phyloP scores from a whole-genome alignment of 2,888 invertebrate genomes.

The Malachius bipustulatus region DNA sequence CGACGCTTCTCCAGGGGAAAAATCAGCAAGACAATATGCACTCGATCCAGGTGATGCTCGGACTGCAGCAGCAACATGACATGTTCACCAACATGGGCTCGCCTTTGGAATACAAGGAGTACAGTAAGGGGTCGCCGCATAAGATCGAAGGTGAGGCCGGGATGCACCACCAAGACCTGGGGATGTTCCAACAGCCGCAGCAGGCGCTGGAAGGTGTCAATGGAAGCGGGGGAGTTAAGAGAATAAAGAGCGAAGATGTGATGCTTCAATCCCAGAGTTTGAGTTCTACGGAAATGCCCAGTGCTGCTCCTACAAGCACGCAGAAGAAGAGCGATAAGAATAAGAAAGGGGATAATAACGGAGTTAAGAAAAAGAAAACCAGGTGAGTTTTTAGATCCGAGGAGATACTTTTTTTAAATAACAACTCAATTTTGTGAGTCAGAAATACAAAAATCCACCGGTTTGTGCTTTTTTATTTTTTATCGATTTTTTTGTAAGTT shows the following conservation, averaged over 20 bases:
- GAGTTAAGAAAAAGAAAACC: conserved; percentile 85
- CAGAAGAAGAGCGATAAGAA: conserved; percentile 56
- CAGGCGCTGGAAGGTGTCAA: conserved; percentile 27
- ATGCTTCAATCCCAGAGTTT: conserved; percentile 39
- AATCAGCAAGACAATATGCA: conserved; percentile 39
- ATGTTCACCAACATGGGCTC: conserved; percentile 38
- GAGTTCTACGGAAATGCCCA: conserved; percentile 33
- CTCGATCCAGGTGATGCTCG: conserved; percentile 58
- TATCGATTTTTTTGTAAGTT: no score
- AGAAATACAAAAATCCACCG: no score
- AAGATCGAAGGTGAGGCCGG: conserved; percentile 38
- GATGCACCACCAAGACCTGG: conserved; percentile 35
- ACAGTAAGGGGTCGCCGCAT: conserved; percentile 39
- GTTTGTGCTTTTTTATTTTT: no score
- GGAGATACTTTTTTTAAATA: no score
- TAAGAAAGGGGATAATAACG: conserved; percentile 75
- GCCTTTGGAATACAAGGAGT: conserved; percentile 34
- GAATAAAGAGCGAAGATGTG: conserved; percentile 33
- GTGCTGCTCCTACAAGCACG: conserved; percentile 37
- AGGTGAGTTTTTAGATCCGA: conserved; percentile 59
- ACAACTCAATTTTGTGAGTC: no score
- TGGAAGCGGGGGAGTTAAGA: conserved; percentile 25
- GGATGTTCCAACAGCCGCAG: conserved; percentile 30
- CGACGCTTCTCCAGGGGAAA: conserved; percentile 32
- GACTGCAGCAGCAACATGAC: conserved; percentile 40